A percentile compares a stretch with the other conserved stretches of the same genome.
These are phyloP conservation scores for Diarsia rubi DNA, from an alignment of 2,888 invertebrate genomes.

Conservation along the genomic window DNA sequence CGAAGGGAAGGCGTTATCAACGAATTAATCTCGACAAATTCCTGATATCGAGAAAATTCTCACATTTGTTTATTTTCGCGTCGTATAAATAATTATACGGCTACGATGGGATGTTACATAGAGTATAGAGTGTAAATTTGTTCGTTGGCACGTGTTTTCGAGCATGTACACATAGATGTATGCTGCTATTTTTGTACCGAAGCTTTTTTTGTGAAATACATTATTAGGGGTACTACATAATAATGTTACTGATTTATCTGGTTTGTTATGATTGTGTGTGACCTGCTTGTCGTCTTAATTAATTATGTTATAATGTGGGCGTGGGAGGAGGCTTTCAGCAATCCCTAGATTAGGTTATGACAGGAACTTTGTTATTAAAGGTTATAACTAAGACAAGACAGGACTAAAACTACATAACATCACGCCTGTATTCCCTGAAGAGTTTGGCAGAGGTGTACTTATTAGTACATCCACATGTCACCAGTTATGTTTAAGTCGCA, in stretches of 20 bases:
- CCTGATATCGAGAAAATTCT: constrained; percentile 46
- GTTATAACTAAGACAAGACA: neutral
- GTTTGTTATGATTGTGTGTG: constrained; percentile 35
- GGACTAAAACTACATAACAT: neutral
- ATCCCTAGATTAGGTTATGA: constrained; percentile 31
- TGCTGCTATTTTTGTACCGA: constrained; percentile 77
- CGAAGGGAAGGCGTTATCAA: constrained; percentile 33
- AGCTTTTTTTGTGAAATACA: constrained; percentile 79
- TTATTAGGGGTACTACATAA: constrained; percentile 59
- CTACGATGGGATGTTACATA: constrained; percentile 64
- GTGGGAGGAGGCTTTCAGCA: neutral
- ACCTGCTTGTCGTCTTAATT: constrained; percentile 15
- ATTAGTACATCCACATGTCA: no score
- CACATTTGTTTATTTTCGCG: constrained; percentile 66
- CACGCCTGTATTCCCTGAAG: no score
- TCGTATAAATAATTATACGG: constrained; percentile 63
- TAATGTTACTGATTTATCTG: constrained; percentile 31
- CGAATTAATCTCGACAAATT: constrained; percentile 44
- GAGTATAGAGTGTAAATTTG: constrained; percentile 72
- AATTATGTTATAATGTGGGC: constrained; percentile 18
- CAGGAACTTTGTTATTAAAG: constrained; percentile 12
- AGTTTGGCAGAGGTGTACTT: no score
- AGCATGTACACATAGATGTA: constrained; percentile 72
- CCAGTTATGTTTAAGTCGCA: no score
- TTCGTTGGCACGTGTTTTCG: constrained; percentile 75